A percentile compares a stretch with the other conserved stretches of the same genome.
Evolutionary conservation across 2,797 vertebrate species (phyloP).

Genomic region (Hylomyscus alleni): DNA sequence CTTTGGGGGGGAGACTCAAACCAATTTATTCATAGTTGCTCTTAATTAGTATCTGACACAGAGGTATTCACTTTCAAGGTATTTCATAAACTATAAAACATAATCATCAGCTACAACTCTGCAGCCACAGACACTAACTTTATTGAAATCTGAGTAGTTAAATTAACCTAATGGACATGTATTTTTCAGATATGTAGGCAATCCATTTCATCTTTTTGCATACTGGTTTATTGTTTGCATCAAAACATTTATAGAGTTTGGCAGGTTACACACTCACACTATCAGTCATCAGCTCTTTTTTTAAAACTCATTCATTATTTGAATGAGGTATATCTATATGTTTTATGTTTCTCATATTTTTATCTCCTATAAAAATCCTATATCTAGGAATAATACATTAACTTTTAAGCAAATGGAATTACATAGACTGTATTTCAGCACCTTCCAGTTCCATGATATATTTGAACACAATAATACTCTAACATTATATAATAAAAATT

Average conservation of each 20-base stretch:
- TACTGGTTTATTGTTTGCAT: not conserved
- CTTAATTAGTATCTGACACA: not conserved
- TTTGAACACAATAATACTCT: not conserved
- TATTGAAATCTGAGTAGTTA: not conserved
- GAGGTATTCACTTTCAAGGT: not conserved
- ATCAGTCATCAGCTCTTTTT: not conserved
- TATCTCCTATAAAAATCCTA: not conserved
- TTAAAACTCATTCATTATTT: not conserved
- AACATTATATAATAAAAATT: not conserved
- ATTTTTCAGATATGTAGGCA: not conserved
- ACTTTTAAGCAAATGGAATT: not conserved
- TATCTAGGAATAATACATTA: not conserved
- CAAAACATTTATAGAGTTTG: not conserved
- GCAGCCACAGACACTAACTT: not conserved
- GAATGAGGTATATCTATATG: not conserved
- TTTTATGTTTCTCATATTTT: not conserved
- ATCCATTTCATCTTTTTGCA: not conserved
- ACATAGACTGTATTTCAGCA: not conserved
- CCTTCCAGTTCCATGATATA: not conserved
- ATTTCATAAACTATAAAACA: constrained; percentile 21
- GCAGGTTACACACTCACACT: not conserved
- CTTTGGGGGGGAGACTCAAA: not conserved
- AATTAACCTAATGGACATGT: not conserved
- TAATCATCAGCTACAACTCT: not conserved
- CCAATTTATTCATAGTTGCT: not conserved